phyloP scores from a whole-genome alignment of 2,888 invertebrate species.

The Apodemia hepburni region DNA sequence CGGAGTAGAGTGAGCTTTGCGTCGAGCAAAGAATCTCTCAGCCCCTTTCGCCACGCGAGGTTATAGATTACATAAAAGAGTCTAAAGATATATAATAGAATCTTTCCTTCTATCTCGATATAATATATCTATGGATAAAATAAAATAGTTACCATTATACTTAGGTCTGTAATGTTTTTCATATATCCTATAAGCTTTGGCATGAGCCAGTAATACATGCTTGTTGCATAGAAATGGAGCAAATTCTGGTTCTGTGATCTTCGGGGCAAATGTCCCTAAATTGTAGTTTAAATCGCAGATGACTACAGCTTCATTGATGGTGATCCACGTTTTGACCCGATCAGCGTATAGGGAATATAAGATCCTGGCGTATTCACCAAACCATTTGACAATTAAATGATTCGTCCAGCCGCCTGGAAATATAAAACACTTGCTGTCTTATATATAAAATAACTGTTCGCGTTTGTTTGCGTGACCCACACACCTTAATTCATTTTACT shows the following conservation, averaged over 20 bases:
- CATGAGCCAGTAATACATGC: slow-evolving; percentile 83
- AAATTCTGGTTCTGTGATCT: slow-evolving; percentile 49
- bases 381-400: slow-evolving; percentile 79
- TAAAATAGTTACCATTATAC: slow-evolving; percentile 58
- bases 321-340: slow-evolving; percentile 84
- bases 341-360: slow-evolving; percentile 78
- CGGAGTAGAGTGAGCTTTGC: too few species aligned
- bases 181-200: slow-evolving; percentile 79
- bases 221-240: slow-evolving; percentile 81
- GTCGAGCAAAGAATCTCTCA: too few species aligned
- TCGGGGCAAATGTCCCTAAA: slow-evolving; percentile 53
- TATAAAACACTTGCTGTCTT: not conserved
- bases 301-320: slow-evolving; percentile 84
- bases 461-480: too few species aligned
- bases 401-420: slow-evolving; percentile 83
- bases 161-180: slow-evolving; percentile 68
- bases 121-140: not conserved
- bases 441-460: too few species aligned
- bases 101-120: too few species aligned
- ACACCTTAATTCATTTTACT: too few species aligned
- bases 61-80: too few species aligned
- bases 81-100: too few species aligned
- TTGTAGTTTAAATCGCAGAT: slow-evolving; percentile 62
- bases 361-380: slow-evolving; percentile 80
- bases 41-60: too few species aligned